phyloP scores from a whole-genome alignment of 2,113 vertebrate genomes.

The Sorex fumeus region DNA sequence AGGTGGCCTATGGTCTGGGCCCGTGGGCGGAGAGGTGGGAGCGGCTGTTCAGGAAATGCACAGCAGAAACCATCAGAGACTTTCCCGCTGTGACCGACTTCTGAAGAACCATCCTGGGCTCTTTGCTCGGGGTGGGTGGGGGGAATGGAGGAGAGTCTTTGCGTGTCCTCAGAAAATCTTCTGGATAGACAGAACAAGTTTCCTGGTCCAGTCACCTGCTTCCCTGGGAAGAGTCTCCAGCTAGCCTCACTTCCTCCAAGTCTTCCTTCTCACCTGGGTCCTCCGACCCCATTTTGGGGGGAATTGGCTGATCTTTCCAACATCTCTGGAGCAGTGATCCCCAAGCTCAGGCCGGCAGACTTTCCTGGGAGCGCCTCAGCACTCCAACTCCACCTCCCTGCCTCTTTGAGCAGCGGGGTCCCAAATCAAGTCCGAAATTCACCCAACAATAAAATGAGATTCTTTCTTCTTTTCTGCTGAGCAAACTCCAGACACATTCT shows the following conservation, averaged over 20 bases:
- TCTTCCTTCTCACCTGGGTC: not conserved
- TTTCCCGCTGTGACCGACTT: not conserved
- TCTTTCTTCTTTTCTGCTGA: not conserved
- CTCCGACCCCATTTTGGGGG: not conserved
- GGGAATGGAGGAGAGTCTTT: not conserved
- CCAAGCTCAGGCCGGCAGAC: not conserved
- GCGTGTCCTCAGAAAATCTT: slow-evolving; percentile 75
- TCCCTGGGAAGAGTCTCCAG: not conserved
- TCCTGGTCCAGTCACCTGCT: not conserved
- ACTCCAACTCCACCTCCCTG: no score
- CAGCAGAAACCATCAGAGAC: not conserved
- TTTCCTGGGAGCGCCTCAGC: not conserved
- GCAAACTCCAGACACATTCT: not conserved
- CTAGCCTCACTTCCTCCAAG: not conserved
- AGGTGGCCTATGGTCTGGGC: not conserved
- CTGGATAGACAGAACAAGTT: slow-evolving; percentile 74
- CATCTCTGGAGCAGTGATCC: not conserved
- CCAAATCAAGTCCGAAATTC: not conserved
- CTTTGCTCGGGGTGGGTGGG: not conserved
- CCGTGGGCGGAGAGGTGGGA: rapidly evolving
- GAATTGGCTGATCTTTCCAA: not conserved
- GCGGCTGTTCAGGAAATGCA: not conserved
- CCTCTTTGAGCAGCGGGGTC: not conserved
- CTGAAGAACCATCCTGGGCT: slow-evolving; percentile 76
- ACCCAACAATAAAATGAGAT: not conserved